Evolutionary conservation across 2,113 vertebrate genomes (phyloP).

Genomic region (Podarcis muralis): DNA sequence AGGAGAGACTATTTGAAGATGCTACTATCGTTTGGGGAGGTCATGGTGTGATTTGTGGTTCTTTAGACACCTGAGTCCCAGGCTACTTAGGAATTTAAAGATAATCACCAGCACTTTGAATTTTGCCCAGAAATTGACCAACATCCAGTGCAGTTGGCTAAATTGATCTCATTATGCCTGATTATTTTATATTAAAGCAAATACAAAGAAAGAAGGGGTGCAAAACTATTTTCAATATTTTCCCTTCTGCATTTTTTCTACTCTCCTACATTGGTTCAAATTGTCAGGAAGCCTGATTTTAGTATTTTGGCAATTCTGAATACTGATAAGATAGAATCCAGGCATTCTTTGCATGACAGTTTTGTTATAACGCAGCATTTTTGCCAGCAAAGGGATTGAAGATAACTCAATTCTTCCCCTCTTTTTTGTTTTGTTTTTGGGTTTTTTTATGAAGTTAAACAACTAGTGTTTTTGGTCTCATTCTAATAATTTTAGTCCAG

Average conservation of each 20-base stretch:
- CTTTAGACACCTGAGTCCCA: neutral
- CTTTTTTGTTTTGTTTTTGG: neutral
- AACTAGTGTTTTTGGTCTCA: neutral
- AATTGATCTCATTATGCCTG: too few species aligned
- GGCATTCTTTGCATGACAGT: neutral
- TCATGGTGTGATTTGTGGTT: neutral
- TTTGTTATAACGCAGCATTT: neutral
- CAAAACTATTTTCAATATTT: neutral
- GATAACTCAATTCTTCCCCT: neutral
- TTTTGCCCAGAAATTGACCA: neutral
- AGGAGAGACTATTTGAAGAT: too few species aligned
- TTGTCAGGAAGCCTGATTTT: neutral
- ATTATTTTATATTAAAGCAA: neutral
- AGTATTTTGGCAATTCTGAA: constrained; percentile 5
- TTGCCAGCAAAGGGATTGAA: constrained; percentile 13
- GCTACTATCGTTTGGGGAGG: neutral
- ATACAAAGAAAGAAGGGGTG: neutral
- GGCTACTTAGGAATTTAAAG: too few species aligned
- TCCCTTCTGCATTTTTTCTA: neutral
- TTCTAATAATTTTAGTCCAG: neutral
- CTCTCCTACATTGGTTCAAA: neutral
- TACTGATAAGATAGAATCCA: constrained; percentile 13
- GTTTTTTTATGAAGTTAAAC: neutral
- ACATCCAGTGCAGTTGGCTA: too few species aligned
- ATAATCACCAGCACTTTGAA: neutral